These are phyloP conservation scores for Ctenicera cuprea DNA, from an alignment of 2,888 invertebrate species.

Conservation along the genomic window DNA sequence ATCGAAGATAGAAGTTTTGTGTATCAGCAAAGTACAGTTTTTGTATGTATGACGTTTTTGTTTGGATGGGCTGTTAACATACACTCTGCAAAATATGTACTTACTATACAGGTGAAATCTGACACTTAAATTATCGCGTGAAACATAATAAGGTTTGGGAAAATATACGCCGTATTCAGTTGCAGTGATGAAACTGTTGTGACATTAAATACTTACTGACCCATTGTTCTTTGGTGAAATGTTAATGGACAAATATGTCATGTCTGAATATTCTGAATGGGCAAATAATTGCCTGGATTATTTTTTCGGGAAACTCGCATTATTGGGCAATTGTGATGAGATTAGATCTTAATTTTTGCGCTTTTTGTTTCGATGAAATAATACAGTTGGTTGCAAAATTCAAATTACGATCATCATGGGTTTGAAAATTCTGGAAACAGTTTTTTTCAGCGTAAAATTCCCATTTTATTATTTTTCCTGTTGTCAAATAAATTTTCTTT, in stretches of 20 bases:
- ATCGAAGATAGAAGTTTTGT: neutral
- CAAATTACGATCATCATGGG: no score
- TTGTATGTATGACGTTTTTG: neutral
- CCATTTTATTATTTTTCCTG: no score
- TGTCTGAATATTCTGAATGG: neutral
- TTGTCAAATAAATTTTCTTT: no score
- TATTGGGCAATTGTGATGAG: neutral
- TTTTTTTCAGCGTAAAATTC: no score
- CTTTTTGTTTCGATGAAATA: no score
- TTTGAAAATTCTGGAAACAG: no score
- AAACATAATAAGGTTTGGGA: conserved; percentile 3
- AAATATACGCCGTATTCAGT: neutral
- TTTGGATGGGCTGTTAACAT: neutral
- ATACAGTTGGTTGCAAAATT: no score
- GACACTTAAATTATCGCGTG: conserved; percentile 18
- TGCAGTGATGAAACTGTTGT: neutral
- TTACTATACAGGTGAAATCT: neutral
- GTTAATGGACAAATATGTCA: neutral
- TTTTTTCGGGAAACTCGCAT: neutral
- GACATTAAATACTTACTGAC: neutral
- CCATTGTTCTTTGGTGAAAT: conserved; percentile 1
- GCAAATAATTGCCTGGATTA: neutral
- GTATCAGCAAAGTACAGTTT: neutral
- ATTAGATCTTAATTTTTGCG: neutral
- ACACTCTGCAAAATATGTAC: neutral